Evolutionary conservation across 2,113 vertebrate species (phyloP), one percentile per base, ranked within the genome.

Genomic region (Anhinga anhinga): DNA sequence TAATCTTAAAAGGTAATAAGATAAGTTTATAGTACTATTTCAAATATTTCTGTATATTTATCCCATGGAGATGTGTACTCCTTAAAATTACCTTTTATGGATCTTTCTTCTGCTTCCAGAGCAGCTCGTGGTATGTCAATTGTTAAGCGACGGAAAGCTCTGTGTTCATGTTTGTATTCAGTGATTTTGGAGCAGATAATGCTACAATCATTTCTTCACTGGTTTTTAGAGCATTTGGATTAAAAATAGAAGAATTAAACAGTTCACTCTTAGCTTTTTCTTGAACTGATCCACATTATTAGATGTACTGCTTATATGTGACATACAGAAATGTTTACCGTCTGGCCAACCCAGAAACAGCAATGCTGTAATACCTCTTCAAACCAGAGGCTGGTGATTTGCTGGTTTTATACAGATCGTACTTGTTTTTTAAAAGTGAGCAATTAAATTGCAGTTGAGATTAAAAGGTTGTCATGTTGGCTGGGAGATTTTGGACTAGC

Each of bases 61-160:
- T 69, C 30, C 42, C 20, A 10, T 58, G 40, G 27, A 72, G 26
- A 27, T 29, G 13, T 29, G 13, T 73, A 27, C 17, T 53, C 25
- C 18, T 66, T 58, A 26, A 63, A 84, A 59, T 40, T 55, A 17
- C 38, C 26, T 91, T 94, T 47, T 84, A 5, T 40, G 10, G 9
- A n/a, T 63, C 36, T 59, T 56, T 38, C 55, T 61, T 55, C 34
- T 47, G 20, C 82, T 96, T 82, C 38, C 74, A 63, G 36, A 77
- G 56, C 50, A 85, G 38, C 9, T 62, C 0, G 0, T 62, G 10
- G 17, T 62, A 22, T 70, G 26, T 65, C 38, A 53, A 0, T 80
- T 78, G 18, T 81, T 36, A 59, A 81, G 69, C 45, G 30, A 38
- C 22, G 66, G 45, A 66, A 77, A 88, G 22, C 32, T 65, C 23